phyloP scores from a whole-genome alignment of 2,888 invertebrate species.

The Drosophila hawaiiensis region DNA sequence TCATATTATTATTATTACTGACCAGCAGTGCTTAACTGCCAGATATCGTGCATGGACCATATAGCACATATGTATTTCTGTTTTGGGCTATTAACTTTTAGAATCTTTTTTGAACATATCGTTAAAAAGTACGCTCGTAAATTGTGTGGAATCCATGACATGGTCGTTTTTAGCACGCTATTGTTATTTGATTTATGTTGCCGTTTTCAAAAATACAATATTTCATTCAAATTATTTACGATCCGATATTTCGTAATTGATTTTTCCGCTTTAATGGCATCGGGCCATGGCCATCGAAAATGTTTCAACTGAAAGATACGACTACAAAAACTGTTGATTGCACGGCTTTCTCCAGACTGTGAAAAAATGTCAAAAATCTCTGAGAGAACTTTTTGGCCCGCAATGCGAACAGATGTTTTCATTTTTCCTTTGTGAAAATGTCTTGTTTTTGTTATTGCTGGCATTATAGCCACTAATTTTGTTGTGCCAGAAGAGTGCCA shows the following conservation, averaged over 20 bases:
- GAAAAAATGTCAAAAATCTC: constrained; percentile 51
- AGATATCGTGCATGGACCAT: constrained; percentile 26
- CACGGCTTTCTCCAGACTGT: constrained; percentile 62
- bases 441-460: constrained; percentile 11
- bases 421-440: constrained; percentile 31
- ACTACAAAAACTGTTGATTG: constrained; percentile 7
- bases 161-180: constrained; percentile 2
- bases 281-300: constrained; percentile 52
- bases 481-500: constrained; percentile 32
- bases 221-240: constrained; percentile 35
- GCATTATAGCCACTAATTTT: constrained; percentile 20
- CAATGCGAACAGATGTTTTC: constrained; percentile 61
- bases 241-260: constrained; percentile 41
- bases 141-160: constrained; percentile 41
- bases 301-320: constrained; percentile 3
- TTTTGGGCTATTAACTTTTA: constrained; percentile 27
- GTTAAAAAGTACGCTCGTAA: constrained; percentile 67
- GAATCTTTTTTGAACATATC: constrained; percentile 46
- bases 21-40: constrained; percentile 7
- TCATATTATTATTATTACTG: neutral
- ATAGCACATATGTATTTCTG: constrained; percentile 21
- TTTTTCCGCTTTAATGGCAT: constrained; percentile 12
- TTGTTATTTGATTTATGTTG: constrained; percentile 68
- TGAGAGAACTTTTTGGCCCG: constrained; percentile 24
- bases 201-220: constrained; percentile 30